Evolutionary conservation across 2,888 invertebrate species (phyloP), one percentile per base, ranked within the genome.

Genomic region (Ichneumon xanthorius): DNA sequence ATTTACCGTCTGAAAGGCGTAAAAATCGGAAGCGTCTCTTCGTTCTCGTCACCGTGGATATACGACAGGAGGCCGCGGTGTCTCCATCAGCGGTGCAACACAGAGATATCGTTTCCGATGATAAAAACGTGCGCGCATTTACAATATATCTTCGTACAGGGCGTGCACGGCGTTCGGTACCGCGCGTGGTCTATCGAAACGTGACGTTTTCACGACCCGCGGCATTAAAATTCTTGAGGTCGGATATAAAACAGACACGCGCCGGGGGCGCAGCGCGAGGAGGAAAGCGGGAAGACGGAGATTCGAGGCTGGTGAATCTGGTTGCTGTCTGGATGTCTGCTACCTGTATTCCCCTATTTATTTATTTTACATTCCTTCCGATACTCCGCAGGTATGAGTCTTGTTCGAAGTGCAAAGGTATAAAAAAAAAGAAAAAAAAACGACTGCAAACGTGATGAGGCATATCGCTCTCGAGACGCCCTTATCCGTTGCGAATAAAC

Each of bases 401-500:
- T 70, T 48, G 76, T 70, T 75, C 72, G 50, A 81, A 80, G 48
- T 78, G 77, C 68, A 80, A 84, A 82, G 80, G 78, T 50, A n/a
- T 53, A 73, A 71, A 53, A 78, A 82, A 82, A 80, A 82, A n/a
- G n/a, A 22, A 58, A 58, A 58, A 22, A 14, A 58, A 14, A 26
- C 82, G 80, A 83, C 78, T 61, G 78, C 70, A 77, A 78, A 71
- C 22, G 53, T 58, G 85, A 75, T 84, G 82, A 78, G 76, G 33
- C 77, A 19, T 73, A 78, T 84, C 81, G 68, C 86, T 14, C 26
- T 58, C 11, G 22, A 26, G 11, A 14, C 4, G 11, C 11, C 9
- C 4, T 26, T 58, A 22, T 86, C 45, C 86, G 82, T 84, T 6
- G 86, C 84, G 86, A 80, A 84, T 86, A 80, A 73, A 82, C 76